These are phyloP conservation scores for Thinocorus orbignyianus DNA, from an alignment of 2,113 vertebrate species.

Conservation along the genomic window DNA sequence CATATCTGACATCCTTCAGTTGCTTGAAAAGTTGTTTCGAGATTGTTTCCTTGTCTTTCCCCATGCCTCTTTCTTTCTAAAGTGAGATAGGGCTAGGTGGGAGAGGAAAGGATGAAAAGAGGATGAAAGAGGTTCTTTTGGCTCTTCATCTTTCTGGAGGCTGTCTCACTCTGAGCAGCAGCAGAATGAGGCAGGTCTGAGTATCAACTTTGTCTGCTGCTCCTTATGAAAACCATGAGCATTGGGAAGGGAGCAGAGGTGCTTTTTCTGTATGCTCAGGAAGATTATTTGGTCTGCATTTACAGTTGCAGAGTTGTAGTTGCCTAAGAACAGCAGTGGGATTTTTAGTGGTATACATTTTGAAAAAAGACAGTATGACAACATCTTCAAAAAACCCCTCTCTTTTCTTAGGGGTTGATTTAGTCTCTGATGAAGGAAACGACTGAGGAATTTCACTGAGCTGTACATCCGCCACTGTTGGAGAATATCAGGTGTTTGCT, in stretches of 20 bases:
- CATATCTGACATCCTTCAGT: background rate
- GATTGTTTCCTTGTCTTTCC: background rate
- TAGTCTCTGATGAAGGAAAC: background rate
- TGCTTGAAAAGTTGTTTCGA: background rate
- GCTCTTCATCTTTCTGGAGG: background rate
- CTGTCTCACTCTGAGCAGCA: background rate
- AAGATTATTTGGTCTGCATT: background rate
- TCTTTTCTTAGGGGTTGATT: background rate
- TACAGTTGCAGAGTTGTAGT: background rate
- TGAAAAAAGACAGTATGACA: background rate
- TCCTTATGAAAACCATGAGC: background rate
- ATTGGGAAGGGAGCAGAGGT: background rate
- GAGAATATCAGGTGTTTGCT: background rate
- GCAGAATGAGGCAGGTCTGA: too few relatives aligned
- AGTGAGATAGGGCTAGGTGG: background rate
- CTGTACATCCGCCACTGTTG: background rate
- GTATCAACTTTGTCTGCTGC: background rate
- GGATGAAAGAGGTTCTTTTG: background rate
- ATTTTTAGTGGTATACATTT: background rate
- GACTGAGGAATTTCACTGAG: background rate
- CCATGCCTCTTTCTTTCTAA: background rate
- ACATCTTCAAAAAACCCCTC: background rate
- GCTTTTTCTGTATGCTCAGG: background rate
- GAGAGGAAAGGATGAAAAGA: background rate
- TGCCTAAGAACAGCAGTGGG: background rate